Evolutionary conservation across 2,113 vertebrate species (phyloP), one percentile per base, ranked within the genome.

Genomic region (Potamarius usumacintae): DNA sequence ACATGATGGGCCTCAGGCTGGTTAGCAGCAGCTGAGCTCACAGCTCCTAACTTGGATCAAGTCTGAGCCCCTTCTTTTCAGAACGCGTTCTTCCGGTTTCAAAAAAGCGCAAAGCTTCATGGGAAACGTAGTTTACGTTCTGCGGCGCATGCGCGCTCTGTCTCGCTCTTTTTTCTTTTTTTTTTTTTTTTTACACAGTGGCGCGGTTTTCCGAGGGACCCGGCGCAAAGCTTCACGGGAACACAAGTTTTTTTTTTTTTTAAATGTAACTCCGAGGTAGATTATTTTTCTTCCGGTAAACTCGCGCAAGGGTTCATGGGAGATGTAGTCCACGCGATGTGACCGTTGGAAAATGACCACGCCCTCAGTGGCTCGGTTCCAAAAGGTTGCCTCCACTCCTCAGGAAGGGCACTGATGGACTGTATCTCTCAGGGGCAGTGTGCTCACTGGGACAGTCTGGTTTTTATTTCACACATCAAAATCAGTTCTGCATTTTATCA

Each of bases 1-100:
- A 97, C 94, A 98, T 97, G 96, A 96, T 97, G 97, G 96, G 96
- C 97, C 97, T 96, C 94, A 96, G 93, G 94, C 96, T 97, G 18
- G 78, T n/a, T 55, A 58, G 17, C 78, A 60, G 78, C 95, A 96
- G 96, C 97, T 96, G 92, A 96, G 94, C 97, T 96, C 92, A 96
- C 94, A 95, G 95, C 96, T 96, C 96, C 96, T 97, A 97, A 97
- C 96, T 97, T 97, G 97, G 96, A 97, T 96, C 96, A 92, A 85
- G 92, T 92, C 93, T 93, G 95, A 95, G 94, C 93, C 94, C 95
- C 93, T 62, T 12, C 77, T 62, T 93, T 89, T 93, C 95, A 96
- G 95, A 95, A 95, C 94, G 94, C 96, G 96, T 93, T 92, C 94
- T 96, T 97, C 96, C 96, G 96, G 95, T 94, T 82, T 62, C 7